Percentiles rank a stretch among this genome's conserved stretches.
Evolutionary conservation across 1,140 invertebrate species (phyloP).

Genomic region (Atta texana): DNA sequence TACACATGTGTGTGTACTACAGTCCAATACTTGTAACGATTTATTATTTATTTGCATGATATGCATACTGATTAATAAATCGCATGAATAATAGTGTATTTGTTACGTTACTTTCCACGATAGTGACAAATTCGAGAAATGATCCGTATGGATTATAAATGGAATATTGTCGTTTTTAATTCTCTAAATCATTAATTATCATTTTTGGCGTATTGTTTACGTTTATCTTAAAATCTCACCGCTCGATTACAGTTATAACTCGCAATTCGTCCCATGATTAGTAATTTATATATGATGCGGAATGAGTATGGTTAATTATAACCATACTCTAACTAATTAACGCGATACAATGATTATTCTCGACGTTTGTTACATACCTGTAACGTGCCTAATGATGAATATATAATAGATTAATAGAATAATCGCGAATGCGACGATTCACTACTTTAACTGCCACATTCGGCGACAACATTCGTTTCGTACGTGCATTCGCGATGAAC

Average conservation of each 20-base stretch:
- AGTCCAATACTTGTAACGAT: not conserved
- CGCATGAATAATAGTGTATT: not conserved
- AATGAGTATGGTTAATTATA: constrained; percentile 8
- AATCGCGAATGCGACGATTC: constrained; percentile 6
- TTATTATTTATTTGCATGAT: not conserved
- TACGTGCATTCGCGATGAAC: not conserved
- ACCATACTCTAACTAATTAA: constrained; percentile 8
- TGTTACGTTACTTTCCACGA: not conserved
- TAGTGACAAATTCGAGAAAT: not conserved
- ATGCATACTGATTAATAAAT: constrained; percentile 3
- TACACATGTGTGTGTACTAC: no score
- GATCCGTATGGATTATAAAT: not conserved
- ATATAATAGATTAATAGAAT: not conserved
- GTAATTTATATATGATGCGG: not conserved
- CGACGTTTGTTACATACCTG: not conserved
- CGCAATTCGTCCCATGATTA: not conserved
- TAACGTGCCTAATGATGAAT: not conserved
- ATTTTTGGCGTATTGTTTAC: not conserved
- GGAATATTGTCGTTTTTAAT: not conserved
- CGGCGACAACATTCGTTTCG: not conserved
- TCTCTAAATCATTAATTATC: not conserved
- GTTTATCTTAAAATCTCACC: not conserved
- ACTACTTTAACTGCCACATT: not conserved
- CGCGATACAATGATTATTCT: not conserved
- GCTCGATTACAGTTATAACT: not conserved